These are phyloP conservation scores for Drosophila flavopinicola DNA, from an alignment of 2,888 invertebrate species.

Conservation along the genomic window DNA sequence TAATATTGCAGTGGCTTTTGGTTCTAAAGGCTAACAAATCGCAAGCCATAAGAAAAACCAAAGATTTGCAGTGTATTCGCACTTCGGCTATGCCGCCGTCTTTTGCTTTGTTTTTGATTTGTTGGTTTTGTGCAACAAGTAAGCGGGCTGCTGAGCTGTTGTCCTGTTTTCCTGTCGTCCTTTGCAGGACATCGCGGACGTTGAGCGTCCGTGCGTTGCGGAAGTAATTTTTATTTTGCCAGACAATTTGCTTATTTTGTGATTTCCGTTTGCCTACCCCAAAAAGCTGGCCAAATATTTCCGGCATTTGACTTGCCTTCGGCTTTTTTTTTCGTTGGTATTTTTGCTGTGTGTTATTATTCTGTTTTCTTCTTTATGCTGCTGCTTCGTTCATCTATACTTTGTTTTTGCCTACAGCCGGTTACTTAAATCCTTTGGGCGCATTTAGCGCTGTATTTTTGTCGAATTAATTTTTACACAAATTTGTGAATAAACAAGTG, in stretches of 20 bases:
- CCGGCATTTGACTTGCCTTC: conserved; percentile 70
- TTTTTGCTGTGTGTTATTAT: conserved; percentile 13
- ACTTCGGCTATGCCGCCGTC: neutral
- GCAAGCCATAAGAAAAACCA: neutral
- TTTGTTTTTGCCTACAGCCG: conserved; percentile 1
- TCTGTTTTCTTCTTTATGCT: conserved; percentile 1
- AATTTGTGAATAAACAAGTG: conserved; percentile 1
- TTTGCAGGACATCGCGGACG: conserved; percentile 37
- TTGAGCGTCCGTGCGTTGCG: conserved; percentile 72
- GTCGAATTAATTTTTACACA: conserved; percentile 28
- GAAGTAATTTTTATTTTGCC: conserved; percentile 85
- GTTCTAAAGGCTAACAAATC: no score
- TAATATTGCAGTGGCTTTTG: no score
- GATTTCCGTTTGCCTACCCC: conserved; percentile 81
- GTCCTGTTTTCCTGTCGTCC: conserved; percentile 38
- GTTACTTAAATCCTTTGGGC: conserved; percentile 45
- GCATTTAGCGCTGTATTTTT: conserved; percentile 31
- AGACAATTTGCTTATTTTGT: conserved; percentile 85
- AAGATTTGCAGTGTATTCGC: conserved; percentile 7
- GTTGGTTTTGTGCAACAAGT: conserved; percentile 52
- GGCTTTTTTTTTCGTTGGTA: conserved; percentile 8
- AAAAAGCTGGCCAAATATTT: conserved; percentile 71
- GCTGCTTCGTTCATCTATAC: conserved; percentile 10
- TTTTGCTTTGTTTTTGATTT: conserved; percentile 6
- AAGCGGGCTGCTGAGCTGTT: conserved; percentile 14